Percentiles rank a stretch among this genome's conserved stretches.
Evolutionary conservation across 2,113 vertebrate genomes (phyloP).

Genomic region (Scortum barcoo): DNA sequence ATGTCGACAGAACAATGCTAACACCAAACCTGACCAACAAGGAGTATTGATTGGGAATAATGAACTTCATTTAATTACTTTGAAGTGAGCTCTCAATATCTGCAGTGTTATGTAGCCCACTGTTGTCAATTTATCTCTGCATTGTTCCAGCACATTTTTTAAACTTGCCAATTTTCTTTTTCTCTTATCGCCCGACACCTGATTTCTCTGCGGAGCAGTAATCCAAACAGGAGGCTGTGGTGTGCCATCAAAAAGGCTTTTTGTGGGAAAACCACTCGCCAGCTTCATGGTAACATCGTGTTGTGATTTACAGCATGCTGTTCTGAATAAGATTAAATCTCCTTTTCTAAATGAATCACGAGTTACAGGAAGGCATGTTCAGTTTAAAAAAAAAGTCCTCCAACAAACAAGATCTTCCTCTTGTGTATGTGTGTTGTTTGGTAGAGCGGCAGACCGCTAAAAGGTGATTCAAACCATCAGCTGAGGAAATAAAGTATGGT

Average conservation of each 20-base stretch:
- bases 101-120: background rate
- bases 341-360: background rate
- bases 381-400: background rate
- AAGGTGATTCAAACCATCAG: background rate
- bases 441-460: background rate
- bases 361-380: background rate
- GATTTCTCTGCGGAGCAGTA: constrained; percentile 23
- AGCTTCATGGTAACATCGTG: background rate
- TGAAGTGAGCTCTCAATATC: background rate
- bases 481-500: background rate
- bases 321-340: constrained; percentile 6
- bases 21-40: background rate
- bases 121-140: background rate
- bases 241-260: constrained; percentile 4
- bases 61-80: constrained; percentile 20
- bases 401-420: background rate
- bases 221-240: background rate
- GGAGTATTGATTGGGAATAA: background rate
- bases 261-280: constrained; percentile 12
- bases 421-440: background rate
- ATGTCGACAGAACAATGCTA: background rate
- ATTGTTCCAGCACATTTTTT: background rate
- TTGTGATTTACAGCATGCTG: background rate
- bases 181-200: background rate
- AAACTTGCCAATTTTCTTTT: background rate